Conservation (phyloP, 2,888 invertebrate species). For the Drosophila eohydei region DNA sequence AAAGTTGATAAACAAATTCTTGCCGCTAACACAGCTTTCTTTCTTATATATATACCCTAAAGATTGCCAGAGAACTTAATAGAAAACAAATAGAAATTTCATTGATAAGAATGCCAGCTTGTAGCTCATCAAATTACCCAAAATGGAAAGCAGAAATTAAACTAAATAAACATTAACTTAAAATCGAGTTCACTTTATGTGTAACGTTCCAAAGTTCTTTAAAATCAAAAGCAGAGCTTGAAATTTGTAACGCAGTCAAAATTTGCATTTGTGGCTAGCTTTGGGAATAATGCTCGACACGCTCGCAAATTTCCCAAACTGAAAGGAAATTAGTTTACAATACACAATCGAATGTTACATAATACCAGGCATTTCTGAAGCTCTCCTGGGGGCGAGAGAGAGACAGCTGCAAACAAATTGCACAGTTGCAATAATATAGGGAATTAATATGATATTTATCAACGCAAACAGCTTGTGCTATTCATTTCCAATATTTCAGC, state of each 20-base stretch:
- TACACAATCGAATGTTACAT: conserved; percentile 1
- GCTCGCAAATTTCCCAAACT: neutral
- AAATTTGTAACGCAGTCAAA: neutral
- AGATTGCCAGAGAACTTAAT: neutral
- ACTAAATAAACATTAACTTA: neutral
- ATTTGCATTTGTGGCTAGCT: neutral
- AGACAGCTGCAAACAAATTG: neutral
- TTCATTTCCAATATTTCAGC: conserved; percentile 11
- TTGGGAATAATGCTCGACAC: neutral
- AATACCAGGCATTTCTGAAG: neutral
- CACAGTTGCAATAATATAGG: conserved; percentile 3
- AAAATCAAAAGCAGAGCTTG: neutral
- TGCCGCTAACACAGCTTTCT: neutral
- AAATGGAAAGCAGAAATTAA: neutral
- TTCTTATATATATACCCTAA: neutral
- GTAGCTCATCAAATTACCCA: neutral
- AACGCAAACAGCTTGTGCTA: neutral
- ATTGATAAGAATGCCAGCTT: neutral
- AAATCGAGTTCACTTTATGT: neutral
- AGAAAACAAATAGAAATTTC: neutral
- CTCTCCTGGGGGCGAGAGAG: neutral
- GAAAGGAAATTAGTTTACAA: neutral
- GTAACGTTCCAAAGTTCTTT: neutral
- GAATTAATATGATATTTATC: neutral
- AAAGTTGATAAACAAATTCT: neutral